These are phyloP conservation scores for Odontomachus brunneus DNA, from an alignment of 1,140 invertebrate species.

Conservation along the genomic window DNA sequence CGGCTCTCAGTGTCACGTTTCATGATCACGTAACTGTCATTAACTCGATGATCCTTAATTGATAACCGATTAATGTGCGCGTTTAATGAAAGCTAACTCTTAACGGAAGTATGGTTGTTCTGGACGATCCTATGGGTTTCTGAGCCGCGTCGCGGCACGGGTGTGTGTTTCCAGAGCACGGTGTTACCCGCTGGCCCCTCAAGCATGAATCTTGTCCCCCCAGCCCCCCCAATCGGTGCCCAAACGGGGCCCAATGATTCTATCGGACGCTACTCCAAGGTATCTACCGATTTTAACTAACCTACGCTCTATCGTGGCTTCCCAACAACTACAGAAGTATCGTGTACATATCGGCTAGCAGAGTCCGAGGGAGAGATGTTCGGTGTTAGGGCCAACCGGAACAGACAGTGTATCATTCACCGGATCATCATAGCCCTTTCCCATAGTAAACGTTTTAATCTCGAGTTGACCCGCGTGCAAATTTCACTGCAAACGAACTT, in stretches of 20 bases:
- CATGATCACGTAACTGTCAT: conserved; percentile 68
- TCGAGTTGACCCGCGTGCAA: conserved; percentile 3
- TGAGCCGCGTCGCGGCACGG: conserved; percentile 72
- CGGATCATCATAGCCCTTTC: background rate
- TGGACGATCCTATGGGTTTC: conserved; percentile 66
- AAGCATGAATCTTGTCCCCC: conserved; percentile 76
- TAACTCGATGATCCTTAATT: conserved; percentile 57
- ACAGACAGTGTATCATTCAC: conserved; percentile 23
- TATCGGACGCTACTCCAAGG: conserved; percentile 76
- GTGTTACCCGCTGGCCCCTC: conserved; percentile 73
- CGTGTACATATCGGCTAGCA: conserved; percentile 42
- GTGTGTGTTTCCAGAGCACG: conserved; percentile 77
- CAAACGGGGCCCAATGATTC: conserved; percentile 75
- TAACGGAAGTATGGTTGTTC: conserved; percentile 46
- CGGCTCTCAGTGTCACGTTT: conserved; percentile 59
- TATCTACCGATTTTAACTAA: conserved; percentile 75
- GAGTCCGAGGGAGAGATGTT: conserved; percentile 30
- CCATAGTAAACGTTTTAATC: conserved; percentile 34
- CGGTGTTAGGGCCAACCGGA: conserved; percentile 9
- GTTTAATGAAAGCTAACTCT: conserved; percentile 57
- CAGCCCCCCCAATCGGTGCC: conserved; percentile 73
- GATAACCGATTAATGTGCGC: conserved; percentile 10
- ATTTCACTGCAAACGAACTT: background rate
- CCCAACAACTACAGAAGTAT: conserved; percentile 17
- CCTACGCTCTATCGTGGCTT: conserved; percentile 43